phyloP scores from a whole-genome alignment of 2,113 vertebrate species.

The Microcebus lehilahytsara region DNA sequence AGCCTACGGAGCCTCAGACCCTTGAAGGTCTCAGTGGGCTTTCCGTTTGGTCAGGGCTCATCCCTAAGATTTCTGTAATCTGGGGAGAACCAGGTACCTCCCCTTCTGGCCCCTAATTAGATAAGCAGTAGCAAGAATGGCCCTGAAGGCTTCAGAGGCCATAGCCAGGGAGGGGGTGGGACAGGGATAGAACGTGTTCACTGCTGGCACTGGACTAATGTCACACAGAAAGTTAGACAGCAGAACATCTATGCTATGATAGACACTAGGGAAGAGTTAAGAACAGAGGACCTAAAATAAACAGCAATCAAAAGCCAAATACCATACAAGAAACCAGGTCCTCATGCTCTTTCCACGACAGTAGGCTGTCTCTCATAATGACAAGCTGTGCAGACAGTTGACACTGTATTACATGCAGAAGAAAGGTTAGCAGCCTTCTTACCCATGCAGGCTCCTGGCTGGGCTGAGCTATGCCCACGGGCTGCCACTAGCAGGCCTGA shows the following conservation, averaged over 20 bases:
- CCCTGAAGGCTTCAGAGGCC: neutral
- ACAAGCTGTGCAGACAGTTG: neutral
- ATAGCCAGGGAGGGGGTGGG: neutral
- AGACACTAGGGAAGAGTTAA: neutral
- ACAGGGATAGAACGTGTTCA: no score
- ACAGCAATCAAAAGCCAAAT: neutral
- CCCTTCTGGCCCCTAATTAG: neutral
- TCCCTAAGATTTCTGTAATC: neutral
- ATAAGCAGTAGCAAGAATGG: neutral
- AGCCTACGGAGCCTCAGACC: neutral
- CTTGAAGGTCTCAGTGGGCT: neutral
- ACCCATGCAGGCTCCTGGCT: neutral
- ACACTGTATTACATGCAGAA: neutral
- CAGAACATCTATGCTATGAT: neutral
- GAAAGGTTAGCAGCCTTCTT: neutral
- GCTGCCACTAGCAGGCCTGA: neutral
- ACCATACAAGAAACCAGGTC: neutral
- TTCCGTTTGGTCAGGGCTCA: neutral
- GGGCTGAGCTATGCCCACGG: neutral
- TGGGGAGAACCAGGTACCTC: neutral
- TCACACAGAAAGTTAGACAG: neutral
- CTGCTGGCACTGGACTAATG: no score
- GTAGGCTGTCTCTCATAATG: neutral
- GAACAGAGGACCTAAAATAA: neutral
- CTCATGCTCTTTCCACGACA: neutral